phyloP scores from a whole-genome alignment of 2,113 vertebrate species.

The Zootoca vivipara region DNA sequence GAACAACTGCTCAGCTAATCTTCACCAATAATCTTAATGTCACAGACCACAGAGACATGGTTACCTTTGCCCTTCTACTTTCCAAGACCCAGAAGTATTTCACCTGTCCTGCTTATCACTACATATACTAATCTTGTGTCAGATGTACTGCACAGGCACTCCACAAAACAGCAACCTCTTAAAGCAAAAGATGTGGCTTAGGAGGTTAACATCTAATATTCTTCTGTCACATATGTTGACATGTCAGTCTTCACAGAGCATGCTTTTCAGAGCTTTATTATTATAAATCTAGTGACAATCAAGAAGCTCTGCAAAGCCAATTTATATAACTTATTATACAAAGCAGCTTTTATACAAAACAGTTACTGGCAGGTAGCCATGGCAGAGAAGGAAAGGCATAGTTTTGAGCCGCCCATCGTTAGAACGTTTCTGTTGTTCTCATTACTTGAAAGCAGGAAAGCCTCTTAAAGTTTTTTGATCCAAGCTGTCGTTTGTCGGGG shows the following conservation, averaged over 20 bases:
- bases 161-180: neutral
- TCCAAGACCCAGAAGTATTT: neutral
- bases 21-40: neutral
- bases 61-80: neutral
- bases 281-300: slow-evolving; percentile 42
- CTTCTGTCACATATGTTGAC: neutral
- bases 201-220: slow-evolving; percentile 1
- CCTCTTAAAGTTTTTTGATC: slow-evolving; percentile 67
- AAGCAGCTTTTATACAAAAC: slow-evolving; percentile 59
- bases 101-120: neutral
- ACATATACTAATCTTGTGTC: neutral
- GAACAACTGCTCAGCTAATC: neutral
- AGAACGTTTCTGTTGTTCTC: slow-evolving; percentile 69
- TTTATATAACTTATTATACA: slow-evolving; percentile 57
- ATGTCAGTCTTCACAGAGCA: slow-evolving; percentile 39
- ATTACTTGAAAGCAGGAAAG: slow-evolving; percentile 64
- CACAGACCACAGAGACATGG: neutral
- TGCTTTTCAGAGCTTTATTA: neutral
- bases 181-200: slow-evolving; percentile 3
- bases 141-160: neutral
- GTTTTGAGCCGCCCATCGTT: slow-evolving; percentile 57
- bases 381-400: slow-evolving; percentile 56
- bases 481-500: slow-evolving; percentile 64
- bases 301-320: slow-evolving; percentile 28
- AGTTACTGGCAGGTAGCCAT: slow-evolving; percentile 61